These are phyloP conservation scores for Acrocephalus scirpaceus DNA, from an alignment of 2,797 vertebrate genomes.

Conservation along the genomic window DNA sequence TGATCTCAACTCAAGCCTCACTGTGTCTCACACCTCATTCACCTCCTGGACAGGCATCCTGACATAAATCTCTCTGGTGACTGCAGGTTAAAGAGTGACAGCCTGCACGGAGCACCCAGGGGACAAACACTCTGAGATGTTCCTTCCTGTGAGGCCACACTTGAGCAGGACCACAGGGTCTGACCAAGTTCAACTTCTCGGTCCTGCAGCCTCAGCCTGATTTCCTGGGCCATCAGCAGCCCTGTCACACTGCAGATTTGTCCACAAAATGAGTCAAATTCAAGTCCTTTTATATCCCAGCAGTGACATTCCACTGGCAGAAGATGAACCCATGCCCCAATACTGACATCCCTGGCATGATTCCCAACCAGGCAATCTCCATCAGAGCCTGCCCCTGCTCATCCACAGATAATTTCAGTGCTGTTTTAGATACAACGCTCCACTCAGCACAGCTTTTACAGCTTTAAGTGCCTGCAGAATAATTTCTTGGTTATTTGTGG, in stretches of 20 bases:
- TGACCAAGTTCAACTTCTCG: not conserved
- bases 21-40: not conserved
- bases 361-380: not conserved
- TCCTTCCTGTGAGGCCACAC: not conserved
- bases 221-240: not conserved
- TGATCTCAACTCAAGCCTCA: accelerated
- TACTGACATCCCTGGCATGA: not conserved
- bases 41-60: not conserved
- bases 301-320: not conserved
- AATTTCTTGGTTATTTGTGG: not conserved
- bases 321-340: not conserved
- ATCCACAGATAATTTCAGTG: accelerated
- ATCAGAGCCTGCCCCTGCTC: not conserved
- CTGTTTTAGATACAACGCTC: not conserved
- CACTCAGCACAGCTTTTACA: not conserved
- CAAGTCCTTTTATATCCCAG: not conserved
- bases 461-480: not conserved
- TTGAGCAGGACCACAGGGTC: not conserved
- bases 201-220: not conserved
- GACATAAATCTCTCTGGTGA: not conserved
- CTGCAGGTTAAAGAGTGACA: not conserved
- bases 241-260: not conserved
- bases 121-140: accelerated
- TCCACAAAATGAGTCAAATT: not conserved
- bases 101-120: not conserved